Conservation (phyloP, 1,140 invertebrate species). For the Druon quercuslanigerum region DNA sequence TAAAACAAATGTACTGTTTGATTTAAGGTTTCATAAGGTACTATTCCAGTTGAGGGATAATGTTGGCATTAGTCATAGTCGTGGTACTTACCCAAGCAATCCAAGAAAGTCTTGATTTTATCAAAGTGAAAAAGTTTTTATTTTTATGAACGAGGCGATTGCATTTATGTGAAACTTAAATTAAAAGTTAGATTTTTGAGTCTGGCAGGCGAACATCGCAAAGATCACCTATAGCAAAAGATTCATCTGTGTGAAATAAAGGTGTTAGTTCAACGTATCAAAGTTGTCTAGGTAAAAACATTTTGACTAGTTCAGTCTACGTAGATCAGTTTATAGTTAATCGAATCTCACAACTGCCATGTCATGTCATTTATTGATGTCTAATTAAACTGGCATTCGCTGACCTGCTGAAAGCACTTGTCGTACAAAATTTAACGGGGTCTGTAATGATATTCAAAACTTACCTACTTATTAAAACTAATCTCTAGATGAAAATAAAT, state of each 20-base stretch:
- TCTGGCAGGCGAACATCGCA: slow-evolving; percentile 25
- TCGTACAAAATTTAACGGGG: slow-evolving; percentile 43
- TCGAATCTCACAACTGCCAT: slow-evolving; percentile 43
- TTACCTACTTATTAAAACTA: slow-evolving; percentile 44
- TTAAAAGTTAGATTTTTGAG: slow-evolving; percentile 38
- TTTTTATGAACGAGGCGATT: slow-evolving; percentile 41
- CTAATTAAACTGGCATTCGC: slow-evolving; percentile 38
- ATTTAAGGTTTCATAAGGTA: not conserved
- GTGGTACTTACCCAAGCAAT: slow-evolving; percentile 38
- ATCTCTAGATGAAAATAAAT: slow-evolving; percentile 50
- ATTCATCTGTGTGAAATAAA: slow-evolving; percentile 36
- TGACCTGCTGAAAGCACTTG: slow-evolving; percentile 40
- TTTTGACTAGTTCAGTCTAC: slow-evolving; percentile 37
- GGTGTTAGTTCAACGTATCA: slow-evolving; percentile 42
- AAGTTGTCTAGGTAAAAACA: slow-evolving; percentile 40
- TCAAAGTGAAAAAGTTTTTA: slow-evolving; percentile 32
- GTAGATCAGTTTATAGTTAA: slow-evolving; percentile 41
- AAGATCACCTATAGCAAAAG: slow-evolving; percentile 40
- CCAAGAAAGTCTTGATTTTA: slow-evolving; percentile 17
- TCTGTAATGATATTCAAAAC: slow-evolving; percentile 40
- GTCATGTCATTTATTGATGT: slow-evolving; percentile 42
- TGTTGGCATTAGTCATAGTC: slow-evolving; percentile 44
- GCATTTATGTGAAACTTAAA: slow-evolving; percentile 44
- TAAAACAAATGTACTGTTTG: not conserved
- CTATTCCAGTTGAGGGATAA: slow-evolving; percentile 6